phyloP scores from a whole-genome alignment of 1,140 invertebrate species.

The Drosophila setifemur region DNA sequence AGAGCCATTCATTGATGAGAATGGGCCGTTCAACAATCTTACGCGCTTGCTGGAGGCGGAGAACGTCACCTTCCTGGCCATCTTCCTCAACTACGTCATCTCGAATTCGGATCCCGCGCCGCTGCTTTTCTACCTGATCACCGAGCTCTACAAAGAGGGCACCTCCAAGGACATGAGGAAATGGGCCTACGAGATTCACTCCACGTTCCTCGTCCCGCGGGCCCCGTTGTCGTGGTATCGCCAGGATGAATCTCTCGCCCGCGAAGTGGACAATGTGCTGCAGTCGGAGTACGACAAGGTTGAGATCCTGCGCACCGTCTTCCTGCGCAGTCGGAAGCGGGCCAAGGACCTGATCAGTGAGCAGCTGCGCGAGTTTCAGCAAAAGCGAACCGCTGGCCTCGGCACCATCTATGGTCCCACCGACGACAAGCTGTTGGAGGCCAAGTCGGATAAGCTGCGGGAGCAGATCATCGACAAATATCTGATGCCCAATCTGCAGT shows the following conservation, averaged over 20 bases:
- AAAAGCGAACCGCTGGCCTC: constrained; percentile 94
- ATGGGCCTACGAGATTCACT: constrained; percentile 99
- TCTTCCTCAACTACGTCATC: constrained; percentile 94
- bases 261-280: constrained; percentile 94
- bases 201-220: constrained; percentile 95
- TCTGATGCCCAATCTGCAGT: constrained; percentile 89
- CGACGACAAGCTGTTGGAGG: constrained; percentile 91
- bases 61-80: constrained; percentile 89
- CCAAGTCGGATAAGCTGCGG: constrained; percentile 90
- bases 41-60: constrained; percentile 88
- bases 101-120: constrained; percentile 93
- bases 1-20: constrained; percentile 88
- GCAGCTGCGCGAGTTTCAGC: constrained; percentile 94
- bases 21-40: constrained; percentile 91
- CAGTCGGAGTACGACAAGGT: constrained; percentile 92
- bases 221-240: constrained; percentile 92
- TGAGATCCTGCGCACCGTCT: constrained; percentile 93
- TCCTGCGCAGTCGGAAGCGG: constrained; percentile 92
- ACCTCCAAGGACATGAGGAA: constrained; percentile 94
- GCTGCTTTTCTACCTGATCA: constrained; percentile 94
- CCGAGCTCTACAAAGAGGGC: constrained; percentile 92
- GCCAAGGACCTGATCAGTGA: constrained; percentile 94
- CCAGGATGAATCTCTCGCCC: constrained; percentile 91
- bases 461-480: constrained; percentile 89
- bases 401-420: constrained; percentile 94